Percentiles rank a stretch among this genome's conserved stretches.
phyloP scores from a whole-genome alignment of 2,113 vertebrate genomes.

The Limnothrissa miodon region DNA sequence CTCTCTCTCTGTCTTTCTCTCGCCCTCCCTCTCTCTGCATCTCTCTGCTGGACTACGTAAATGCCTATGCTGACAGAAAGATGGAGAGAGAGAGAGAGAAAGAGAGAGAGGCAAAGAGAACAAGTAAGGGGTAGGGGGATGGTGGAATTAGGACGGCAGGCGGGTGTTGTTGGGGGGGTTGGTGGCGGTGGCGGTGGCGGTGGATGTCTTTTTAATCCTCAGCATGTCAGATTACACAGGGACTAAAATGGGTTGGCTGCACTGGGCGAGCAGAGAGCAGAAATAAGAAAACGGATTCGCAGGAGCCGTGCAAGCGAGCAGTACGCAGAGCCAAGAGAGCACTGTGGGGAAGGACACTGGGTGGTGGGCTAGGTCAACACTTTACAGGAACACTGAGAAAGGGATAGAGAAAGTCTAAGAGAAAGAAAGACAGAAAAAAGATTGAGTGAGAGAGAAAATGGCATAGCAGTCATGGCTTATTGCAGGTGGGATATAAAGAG shows the following conservation, averaged over 20 bases:
- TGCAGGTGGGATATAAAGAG: background rate
- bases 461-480: background rate
- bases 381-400: background rate
- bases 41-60: conserved; percentile 48
- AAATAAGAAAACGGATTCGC: conserved; percentile 22
- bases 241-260: conserved; percentile 48
- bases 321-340: conserved; percentile 19
- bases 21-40: conserved; percentile 26
- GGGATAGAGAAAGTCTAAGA: background rate
- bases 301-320: background rate
- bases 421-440: background rate
- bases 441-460: background rate
- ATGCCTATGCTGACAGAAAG: conserved; percentile 47
- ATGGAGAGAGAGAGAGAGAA: background rate
- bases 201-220: conserved; percentile 64
- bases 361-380: background rate
- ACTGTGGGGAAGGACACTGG: background rate
- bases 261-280: conserved; percentile 28
- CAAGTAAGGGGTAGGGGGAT: conserved; percentile 28
- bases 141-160: conserved; percentile 55
- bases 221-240: conserved; percentile 70
- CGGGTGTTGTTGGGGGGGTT: background rate
- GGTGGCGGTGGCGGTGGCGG: conserved; percentile 34
- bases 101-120: background rate
- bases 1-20: conserved; percentile 39